A percentile compares a stretch with the other conserved stretches of the same genome.
Evolutionary conservation across 2,797 vertebrate species (phyloP).

Genomic region (Micromesistius poutassou): DNA sequence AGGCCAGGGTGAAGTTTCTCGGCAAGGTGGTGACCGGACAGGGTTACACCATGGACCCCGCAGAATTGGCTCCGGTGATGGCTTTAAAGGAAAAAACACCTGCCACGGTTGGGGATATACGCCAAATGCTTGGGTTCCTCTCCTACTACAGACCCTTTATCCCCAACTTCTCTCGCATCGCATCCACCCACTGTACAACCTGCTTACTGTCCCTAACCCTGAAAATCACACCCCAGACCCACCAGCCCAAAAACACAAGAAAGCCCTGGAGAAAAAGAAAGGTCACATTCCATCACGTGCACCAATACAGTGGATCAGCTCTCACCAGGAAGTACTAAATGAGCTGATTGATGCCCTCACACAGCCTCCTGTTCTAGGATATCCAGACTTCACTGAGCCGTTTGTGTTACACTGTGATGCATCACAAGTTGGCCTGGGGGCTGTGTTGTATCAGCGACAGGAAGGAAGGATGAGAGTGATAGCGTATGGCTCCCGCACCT

Average conservation of each 20-base stretch:
- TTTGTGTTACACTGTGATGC: conserved; percentile 33
- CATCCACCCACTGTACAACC: conserved; percentile 12
- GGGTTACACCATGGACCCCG: conserved; percentile 21
- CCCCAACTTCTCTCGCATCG: conserved; percentile 11
- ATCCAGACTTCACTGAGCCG: conserved; percentile 12
- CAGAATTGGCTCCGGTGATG: conserved; percentile 16
- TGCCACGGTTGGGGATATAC: too few species aligned
- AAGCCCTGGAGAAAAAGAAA: conserved; percentile 4
- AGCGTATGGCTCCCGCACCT: conserved; percentile 26
- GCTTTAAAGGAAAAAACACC: conserved; percentile 12
- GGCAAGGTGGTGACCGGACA: conserved; percentile 23
- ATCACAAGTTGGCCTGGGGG: conserved; percentile 19
- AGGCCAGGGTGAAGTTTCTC: conserved; percentile 14
- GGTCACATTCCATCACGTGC: conserved; percentile 15
- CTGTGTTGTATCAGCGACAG: too few species aligned
- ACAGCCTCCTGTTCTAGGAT: conserved; percentile 26
- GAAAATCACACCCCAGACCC: neutral
- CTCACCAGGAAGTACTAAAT: conserved; percentile 20
- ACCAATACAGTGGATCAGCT: conserved; percentile 24
- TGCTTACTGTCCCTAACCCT: too few species aligned
- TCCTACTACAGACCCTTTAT: too few species aligned
- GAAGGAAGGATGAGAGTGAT: too few species aligned
- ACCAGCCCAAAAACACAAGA: neutral
- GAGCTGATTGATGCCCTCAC: conserved; percentile 19
- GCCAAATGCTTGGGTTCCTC: too few species aligned